These are phyloP conservation scores for Perdita meconis DNA, from an alignment of 2,888 invertebrate species.

Conservation along the genomic window DNA sequence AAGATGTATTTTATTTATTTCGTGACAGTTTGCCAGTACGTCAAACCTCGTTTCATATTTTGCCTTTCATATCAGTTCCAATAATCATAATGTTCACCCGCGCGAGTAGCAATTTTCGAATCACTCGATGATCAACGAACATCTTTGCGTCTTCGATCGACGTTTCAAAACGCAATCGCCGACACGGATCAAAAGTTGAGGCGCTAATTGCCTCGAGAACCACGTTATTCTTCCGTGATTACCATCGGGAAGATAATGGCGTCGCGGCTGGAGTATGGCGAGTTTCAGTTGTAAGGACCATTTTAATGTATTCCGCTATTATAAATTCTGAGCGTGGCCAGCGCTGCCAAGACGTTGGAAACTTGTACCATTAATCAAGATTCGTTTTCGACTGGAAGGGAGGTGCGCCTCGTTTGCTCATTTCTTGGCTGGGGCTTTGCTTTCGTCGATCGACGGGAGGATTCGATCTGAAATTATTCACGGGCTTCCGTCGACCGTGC, in stretches of 20 bases:
- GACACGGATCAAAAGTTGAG: constrained; percentile 60
- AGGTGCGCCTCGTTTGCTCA: constrained; percentile 26
- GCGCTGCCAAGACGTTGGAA: constrained; percentile 69
- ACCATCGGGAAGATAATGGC: constrained; percentile 37
- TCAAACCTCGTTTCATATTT: too few species aligned
- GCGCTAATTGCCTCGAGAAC: constrained; percentile 58
- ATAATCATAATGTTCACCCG: too few species aligned
- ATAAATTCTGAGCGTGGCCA: constrained; percentile 76
- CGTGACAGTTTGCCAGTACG: too few species aligned
- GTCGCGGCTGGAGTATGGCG: not conserved
- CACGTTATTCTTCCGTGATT: constrained; percentile 62
- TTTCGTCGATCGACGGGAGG: not conserved
- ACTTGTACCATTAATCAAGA: constrained; percentile 83
- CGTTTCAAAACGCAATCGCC: constrained; percentile 51
- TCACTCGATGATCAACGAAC: constrained; percentile 16
- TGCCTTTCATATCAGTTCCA: too few species aligned
- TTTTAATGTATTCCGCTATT: constrained; percentile 80
- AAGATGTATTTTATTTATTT: too few species aligned
- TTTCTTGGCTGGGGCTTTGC: constrained; percentile 12
- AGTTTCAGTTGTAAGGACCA: constrained; percentile 72
- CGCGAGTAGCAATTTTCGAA: constrained; percentile 11
- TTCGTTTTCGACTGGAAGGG: constrained; percentile 74
- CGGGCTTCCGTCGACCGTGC: not conserved
- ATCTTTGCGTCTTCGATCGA: constrained; percentile 41
- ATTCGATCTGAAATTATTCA: constrained; percentile 36